These are phyloP conservation scores for Volucella inanis DNA, from an alignment of 2,888 invertebrate species.

Conservation along the genomic window DNA sequence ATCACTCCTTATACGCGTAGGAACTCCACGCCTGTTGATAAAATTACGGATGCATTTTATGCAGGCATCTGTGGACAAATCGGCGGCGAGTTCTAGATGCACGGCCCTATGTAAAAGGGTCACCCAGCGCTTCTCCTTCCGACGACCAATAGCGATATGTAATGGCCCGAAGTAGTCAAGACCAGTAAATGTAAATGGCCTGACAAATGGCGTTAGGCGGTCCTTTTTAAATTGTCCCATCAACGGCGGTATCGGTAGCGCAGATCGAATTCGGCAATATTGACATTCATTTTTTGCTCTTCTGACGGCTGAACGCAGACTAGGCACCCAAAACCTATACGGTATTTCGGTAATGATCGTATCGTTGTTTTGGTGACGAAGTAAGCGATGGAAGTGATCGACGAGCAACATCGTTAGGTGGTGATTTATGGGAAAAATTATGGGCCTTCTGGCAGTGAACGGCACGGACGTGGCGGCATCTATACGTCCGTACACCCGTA, in stretches of 20 bases:
- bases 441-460: constrained; percentile 38
- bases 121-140: constrained; percentile 52
- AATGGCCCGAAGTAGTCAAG: constrained; percentile 59
- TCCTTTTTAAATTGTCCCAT: constrained; percentile 49
- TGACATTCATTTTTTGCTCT: neutral
- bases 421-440: constrained; percentile 40
- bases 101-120: constrained; percentile 56
- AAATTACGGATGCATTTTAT: constrained; percentile 34
- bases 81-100: constrained; percentile 35
- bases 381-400: constrained; percentile 30
- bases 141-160: constrained; percentile 28
- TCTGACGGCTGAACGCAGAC: neutral
- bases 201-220: constrained; percentile 26
- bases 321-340: constrained; percentile 51
- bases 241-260: constrained; percentile 39
- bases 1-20: constrained; percentile 36
- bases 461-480: constrained; percentile 58
- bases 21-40: constrained; percentile 46
- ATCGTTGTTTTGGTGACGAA: constrained; percentile 54
- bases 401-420: constrained; percentile 5
- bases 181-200: constrained; percentile 49
- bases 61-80: too few relatives aligned
- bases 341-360: constrained; percentile 48
- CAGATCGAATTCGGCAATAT: constrained; percentile 10
- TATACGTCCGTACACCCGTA: constrained; percentile 36